Evolutionary conservation across 2,888 invertebrate species (phyloP).

Genomic region (Platycheirus rosarum): DNA sequence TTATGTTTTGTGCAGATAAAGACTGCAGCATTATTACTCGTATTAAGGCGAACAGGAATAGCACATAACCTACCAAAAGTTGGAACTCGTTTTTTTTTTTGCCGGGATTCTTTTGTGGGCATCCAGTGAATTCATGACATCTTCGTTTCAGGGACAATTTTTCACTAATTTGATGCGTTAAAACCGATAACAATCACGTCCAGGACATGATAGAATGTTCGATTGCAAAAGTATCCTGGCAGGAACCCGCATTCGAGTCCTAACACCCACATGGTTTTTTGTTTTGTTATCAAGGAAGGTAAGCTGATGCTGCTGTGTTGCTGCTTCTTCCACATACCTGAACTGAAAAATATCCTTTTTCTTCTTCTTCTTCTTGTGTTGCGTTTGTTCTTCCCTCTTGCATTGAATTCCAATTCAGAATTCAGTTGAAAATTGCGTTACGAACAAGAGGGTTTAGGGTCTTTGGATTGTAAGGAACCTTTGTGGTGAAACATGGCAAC

Average conservation of each 20-base stretch:
- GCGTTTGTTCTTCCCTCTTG: slow-evolving; percentile 31
- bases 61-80: not conserved
- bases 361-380: slow-evolving; percentile 31
- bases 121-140: slow-evolving; percentile 28
- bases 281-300: slow-evolving; percentile 1
- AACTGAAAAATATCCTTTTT: slow-evolving; percentile 41
- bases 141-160: slow-evolving; percentile 49
- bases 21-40: slow-evolving; percentile 10
- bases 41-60: slow-evolving; percentile 23
- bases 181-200: slow-evolving; percentile 56
- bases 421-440: slow-evolving; percentile 34
- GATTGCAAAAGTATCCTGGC: slow-evolving; percentile 39
- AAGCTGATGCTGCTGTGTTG: slow-evolving; percentile 6
- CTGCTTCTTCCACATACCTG: slow-evolving; percentile 31
- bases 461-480: slow-evolving; percentile 22
- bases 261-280: slow-evolving; percentile 60
- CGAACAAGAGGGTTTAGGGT: not conserved
- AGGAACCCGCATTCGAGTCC: slow-evolving; percentile 56
- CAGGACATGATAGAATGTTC: slow-evolving; percentile 20
- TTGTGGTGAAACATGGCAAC: slow-evolving; percentile 59
- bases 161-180: slow-evolving; percentile 58
- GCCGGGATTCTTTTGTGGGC: slow-evolving; percentile 5
- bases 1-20: slow-evolving; percentile 53
- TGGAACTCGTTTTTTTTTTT: slow-evolving; percentile 38
- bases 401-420: slow-evolving; percentile 10